Evolutionary conservation across 2,888 invertebrate genomes (phyloP), one percentile per base, ranked within the genome.

Genomic region (Lamellibrachia columna): DNA sequence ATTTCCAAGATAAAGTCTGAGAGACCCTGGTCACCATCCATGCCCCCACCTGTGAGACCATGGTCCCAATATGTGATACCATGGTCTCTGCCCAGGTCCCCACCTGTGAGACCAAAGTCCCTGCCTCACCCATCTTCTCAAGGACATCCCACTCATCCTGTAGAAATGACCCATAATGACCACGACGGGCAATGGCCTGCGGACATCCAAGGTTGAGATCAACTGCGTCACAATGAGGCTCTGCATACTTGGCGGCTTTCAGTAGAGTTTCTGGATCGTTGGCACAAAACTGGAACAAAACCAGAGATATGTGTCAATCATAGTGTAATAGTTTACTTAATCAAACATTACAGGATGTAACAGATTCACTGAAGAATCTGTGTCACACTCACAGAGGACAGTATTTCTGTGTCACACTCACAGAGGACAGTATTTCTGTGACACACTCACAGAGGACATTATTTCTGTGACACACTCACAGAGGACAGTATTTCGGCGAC

Each of bases 151-250:
- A 99, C 95, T 99, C 99, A 95, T 99, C 99, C 97, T 99, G 99
- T 58, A 99, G 97, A 97, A 98, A 99, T 53, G 99, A 98, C 22
- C 99, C 99, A 97, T 99, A 99, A 96, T 98, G 98, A 9, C 99
- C 99, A 94, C 99, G 97, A 96, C 98, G 98, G 0, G 99, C 99
- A 95, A 99, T 99, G 52, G 98, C 98, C 97, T 99, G 99, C 0
- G 99, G 99, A 96, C 99, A 99, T 4, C 99, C 99, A 94, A 99
- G 97, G 97, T 99, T 99, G 92, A 99, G 97, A 97, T 99, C 99
- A 93, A 99, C 98, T 8, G 98, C 99, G 97, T 99, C 98, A 97
- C 99, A 99, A 95, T 98, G 97, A 92, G 98, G 97, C 96, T 98
- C 98, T 7, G 98, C 99, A 91, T 98, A 96, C 94, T 98, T 97